Base-by-base conservation (phyloP, 1,140 invertebrate species). In the Achroia grisella region DNA sequence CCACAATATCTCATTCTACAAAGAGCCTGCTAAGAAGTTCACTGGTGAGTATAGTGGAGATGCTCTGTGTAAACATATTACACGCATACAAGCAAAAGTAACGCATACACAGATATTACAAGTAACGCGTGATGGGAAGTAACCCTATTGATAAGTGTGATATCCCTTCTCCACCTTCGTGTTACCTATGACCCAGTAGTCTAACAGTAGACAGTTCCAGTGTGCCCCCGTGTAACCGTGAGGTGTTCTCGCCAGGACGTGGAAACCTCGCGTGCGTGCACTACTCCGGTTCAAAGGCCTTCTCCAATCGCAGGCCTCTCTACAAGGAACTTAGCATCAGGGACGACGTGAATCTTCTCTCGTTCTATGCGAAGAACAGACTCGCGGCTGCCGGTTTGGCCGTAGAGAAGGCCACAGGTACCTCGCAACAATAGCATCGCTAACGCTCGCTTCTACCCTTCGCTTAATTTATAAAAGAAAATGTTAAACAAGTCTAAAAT, bases 261-360 rank as follows among this genome's bases (percentile, higher is more conserved):
- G 93, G 93, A 48, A 90, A 92, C 86, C 86, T 95, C 69, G 90
- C 94, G 30, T 93, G 92, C 79, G 88, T 95, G 59, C 90, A 91
- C 63, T 94, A 93, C 78, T 91, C 92, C 69, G 93, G 92, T 56
- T 92, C 91, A 56, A 93, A 89, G 72, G 89, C 90, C 23, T 92
- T 93, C 74, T 89, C 91, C 52, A 89, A 90, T 62, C 90, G 94
- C 65, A 89, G 88, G 47, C 88, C 91, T n/a, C 87, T 91, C 60
- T 90, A 88, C 82, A 88, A 90, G 62, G 87, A 92, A 61, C 87
- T 86, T 68, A 89, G 77, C 73, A 79, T 87, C 75, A 89, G 89
- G 71, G 91, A 88, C 71, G 92, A 93, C 81, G 91, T 94, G 65
- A 92, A 91, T 62, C 88, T 92, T 59, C 88, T 93, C 57, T 93